phyloP scores from a whole-genome alignment of 2,113 vertebrate genomes.

The Pseudolaguvia tuberculata region DNA sequence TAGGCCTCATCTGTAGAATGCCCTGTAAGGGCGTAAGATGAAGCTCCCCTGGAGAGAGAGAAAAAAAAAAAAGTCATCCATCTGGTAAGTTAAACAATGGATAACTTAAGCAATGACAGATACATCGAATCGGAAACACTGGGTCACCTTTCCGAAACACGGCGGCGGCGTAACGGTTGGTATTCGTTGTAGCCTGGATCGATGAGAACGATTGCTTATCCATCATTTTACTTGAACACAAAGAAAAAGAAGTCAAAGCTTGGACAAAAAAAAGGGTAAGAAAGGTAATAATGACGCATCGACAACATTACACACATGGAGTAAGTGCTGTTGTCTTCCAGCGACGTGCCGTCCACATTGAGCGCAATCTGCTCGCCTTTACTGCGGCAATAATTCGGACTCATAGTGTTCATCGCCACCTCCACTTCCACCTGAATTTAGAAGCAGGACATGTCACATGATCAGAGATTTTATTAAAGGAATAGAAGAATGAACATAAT shows the following conservation, averaged over 20 bases:
- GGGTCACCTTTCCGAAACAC: constrained; percentile 87
- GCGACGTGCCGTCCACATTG: constrained; percentile 84
- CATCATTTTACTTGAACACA: constrained; percentile 85
- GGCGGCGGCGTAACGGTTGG: constrained; percentile 88
- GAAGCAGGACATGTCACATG: background rate
- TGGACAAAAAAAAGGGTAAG: background rate
- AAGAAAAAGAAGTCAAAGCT: background rate
- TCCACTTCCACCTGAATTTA: constrained; percentile 79
- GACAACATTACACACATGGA: constrained; percentile 74
- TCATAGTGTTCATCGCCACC: constrained; percentile 85
- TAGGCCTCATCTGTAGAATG: constrained; percentile 94
- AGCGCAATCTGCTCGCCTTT: constrained; percentile 97
- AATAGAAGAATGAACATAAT: background rate
- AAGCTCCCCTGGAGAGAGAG: constrained; percentile 98
- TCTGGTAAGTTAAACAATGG: background rate
- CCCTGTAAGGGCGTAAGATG: constrained; percentile 92
- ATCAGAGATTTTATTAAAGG: background rate
- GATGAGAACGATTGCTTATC: constrained; percentile 94
- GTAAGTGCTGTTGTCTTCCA: constrained; percentile 85
- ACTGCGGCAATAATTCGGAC: constrained; percentile 94
- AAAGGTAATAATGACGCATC: background rate
- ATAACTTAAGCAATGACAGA: background rate
- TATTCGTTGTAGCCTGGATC: constrained; percentile 88
- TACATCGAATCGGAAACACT: too few relatives aligned
- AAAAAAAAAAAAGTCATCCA: constrained; percentile 11